Conservation (phyloP, 1,140 invertebrate genomes). For the Diorhabda carinulata region DNA sequence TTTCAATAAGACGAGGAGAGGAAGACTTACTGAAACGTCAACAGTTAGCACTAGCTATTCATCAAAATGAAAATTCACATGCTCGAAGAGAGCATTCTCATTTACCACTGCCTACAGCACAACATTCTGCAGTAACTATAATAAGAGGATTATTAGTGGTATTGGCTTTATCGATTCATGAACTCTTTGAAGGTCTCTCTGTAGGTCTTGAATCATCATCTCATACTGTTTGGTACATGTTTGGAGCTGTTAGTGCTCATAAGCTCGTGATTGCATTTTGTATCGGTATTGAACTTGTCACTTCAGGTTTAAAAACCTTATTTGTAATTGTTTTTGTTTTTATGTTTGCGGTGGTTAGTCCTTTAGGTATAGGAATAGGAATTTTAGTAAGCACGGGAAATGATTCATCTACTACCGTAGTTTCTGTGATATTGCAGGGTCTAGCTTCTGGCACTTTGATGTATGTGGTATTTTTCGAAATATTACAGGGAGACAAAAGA, state of each 20-base stretch:
- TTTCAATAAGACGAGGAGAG: conserved; percentile 40
- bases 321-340: conserved; percentile 50
- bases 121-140: conserved; percentile 56
- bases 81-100: conserved; percentile 49
- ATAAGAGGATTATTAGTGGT: conserved; percentile 75
- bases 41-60: not conserved
- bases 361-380: conserved; percentile 54
- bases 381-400: conserved; percentile 41
- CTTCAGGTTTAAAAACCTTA: conserved; percentile 39
- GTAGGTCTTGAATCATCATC: conserved; percentile 74
- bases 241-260: conserved; percentile 54
- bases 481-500: conserved; percentile 55
- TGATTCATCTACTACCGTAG: conserved; percentile 29
- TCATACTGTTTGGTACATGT: conserved; percentile 63
- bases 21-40: conserved; percentile 1
- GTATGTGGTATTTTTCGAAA: conserved; percentile 68
- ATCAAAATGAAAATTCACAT: conserved; percentile 36
- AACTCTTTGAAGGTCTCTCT: conserved; percentile 87
- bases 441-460: conserved; percentile 62
- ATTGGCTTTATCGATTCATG: conserved; percentile 83
- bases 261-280: conserved; percentile 59
- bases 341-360: conserved; percentile 53
- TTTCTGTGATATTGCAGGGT: conserved; percentile 52
- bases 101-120: not conserved
- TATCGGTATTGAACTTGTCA: conserved; percentile 52